Conservation (phyloP, 2,113 vertebrate genomes). For the Rousettus leschenaultii region DNA sequence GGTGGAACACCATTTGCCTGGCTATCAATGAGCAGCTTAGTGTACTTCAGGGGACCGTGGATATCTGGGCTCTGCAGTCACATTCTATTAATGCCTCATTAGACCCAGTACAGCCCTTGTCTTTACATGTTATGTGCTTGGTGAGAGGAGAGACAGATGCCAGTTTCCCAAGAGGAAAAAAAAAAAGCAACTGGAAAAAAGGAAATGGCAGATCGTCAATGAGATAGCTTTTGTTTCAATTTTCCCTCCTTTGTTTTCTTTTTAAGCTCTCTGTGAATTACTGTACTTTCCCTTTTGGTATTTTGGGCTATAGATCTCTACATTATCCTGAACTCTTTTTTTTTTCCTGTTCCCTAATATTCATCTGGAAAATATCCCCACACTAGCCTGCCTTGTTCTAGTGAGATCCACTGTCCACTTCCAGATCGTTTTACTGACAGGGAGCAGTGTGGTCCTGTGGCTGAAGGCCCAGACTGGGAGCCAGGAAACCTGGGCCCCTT, state of each 20-base stretch:
- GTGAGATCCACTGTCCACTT: neutral
- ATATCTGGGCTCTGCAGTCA: neutral
- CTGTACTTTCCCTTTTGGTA: conserved; percentile 55
- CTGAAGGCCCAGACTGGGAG: neutral
- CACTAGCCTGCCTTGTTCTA: neutral
- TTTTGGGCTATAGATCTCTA: conserved; percentile 43
- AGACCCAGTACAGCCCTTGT: conserved; percentile 39
- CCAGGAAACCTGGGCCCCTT: conserved; percentile 36
- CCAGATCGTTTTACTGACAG: neutral
- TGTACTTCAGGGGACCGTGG: conserved; percentile 31
- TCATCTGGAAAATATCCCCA: conserved; percentile 54
- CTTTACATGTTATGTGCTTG: conserved; percentile 30
- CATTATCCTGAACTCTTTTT: neutral
- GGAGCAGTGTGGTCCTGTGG: neutral
- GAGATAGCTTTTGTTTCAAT: conserved; percentile 67
- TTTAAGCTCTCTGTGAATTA: conserved; percentile 42
- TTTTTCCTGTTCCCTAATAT: neutral
- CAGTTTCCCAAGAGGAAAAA: conserved; percentile 59
- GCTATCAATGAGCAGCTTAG: neutral
- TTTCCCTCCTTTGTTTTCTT: conserved; percentile 69
- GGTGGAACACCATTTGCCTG: conserved; percentile 12
- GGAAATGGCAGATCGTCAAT: conserved; percentile 59
- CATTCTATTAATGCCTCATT: conserved; percentile 46
- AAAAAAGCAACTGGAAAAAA: conserved; percentile 45
- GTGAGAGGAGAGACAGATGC: conserved; percentile 22